Evolutionary conservation across 2,888 invertebrate species (phyloP), one percentile per base, ranked within the genome.

Genomic region (Athalia rosae): DNA sequence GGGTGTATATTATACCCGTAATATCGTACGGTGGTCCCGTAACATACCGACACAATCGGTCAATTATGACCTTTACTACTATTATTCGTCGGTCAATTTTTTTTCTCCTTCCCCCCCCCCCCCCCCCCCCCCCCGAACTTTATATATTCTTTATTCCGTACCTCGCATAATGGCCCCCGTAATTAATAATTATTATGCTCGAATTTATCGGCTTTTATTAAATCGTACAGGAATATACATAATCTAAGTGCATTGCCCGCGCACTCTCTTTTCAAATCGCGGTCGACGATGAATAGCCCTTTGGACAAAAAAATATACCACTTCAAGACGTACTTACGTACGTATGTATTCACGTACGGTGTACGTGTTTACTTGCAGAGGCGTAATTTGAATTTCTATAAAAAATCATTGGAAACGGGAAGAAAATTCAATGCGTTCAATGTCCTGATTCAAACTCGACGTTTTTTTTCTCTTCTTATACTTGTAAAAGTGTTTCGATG

Each of bases 121-220:
- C 43, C 41, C 43, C 9, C 45, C 47, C 64, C 45, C 64, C 45
- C 15, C 7, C 43, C n/a, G n/a, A n/a, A 6, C 11, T 61, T 28
- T 4, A 15, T 61, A 28, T 28, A 5, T 15, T 7, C 28, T 8
- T 61, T 28, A 41, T 9, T 61, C 0, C 15, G n/a, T 61, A 61
- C 5, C 15, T 28, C 15, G 6, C 15, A 28, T 47, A 8, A 5
- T 58, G 13, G 11, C 47, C 15, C 15, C 48, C 66, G 47, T 66
- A 66, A 66, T 66, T 66, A 66, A 66, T 66, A 45, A 66, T 66
- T 50, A 66, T 66, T 66, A 66, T 66, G 48, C 9, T 66, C 66
- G 15, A 66, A 66, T 66, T 66, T 50, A 50, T 28, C 9, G 13
- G 66, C 13, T 66, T 66, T 28, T 28, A 28, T 28, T 11, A 48